A percentile compares a stretch with the other conserved stretches of the same genome.
phyloP scores from a whole-genome alignment of 1,140 invertebrate species.

The Cataglyphis hispanica region DNA sequence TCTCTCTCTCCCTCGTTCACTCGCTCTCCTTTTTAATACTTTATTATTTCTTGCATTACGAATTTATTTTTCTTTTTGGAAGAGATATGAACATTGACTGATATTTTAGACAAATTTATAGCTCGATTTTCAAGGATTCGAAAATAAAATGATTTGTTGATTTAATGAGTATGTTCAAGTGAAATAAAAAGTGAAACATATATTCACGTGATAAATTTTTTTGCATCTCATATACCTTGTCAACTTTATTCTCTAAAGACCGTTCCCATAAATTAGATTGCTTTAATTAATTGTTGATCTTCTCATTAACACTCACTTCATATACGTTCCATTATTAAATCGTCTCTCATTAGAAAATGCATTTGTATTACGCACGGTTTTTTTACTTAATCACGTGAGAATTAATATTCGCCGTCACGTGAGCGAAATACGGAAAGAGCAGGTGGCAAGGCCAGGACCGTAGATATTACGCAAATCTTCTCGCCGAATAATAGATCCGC shows the following conservation, averaged over 20 bases:
- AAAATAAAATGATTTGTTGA: no score
- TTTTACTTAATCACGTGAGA: background rate
- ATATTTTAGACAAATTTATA: background rate
- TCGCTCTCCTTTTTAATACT: background rate
- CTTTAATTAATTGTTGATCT: conserved; percentile 30
- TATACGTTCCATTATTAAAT: conserved; percentile 9
- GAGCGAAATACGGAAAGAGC: conserved; percentile 37
- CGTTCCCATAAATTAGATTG: conserved; percentile 6
- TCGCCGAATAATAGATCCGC: conserved; percentile 40
- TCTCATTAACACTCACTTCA: background rate
- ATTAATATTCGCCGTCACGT: background rate
- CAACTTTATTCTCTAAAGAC: conserved; percentile 1
- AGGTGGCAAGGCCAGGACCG: background rate
- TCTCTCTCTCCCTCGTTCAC: background rate
- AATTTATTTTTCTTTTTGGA: background rate
- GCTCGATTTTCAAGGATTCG: background rate
- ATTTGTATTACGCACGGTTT: background rate
- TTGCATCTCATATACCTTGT: background rate
- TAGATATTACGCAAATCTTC: conserved; percentile 3
- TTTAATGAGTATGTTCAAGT: background rate
- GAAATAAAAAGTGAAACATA: background rate
- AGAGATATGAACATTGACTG: background rate
- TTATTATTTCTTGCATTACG: conserved; percentile 4
- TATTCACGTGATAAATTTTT: background rate
- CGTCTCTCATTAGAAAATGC: conserved; percentile 34